phyloP scores from a whole-genome alignment of 2,888 invertebrate genomes.

The Stenurella melanura region DNA sequence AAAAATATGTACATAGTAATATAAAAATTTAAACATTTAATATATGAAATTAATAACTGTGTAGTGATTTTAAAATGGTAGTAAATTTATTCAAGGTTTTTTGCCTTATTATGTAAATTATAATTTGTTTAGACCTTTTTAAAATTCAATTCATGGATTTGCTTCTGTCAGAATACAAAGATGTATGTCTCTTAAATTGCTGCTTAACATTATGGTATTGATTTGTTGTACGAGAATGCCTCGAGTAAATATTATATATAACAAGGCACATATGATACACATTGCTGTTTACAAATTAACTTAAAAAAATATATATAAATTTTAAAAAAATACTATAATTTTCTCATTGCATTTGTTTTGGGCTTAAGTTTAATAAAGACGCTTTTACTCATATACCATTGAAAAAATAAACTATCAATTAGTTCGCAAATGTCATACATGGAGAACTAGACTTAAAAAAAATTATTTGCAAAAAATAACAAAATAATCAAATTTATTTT shows the following conservation, averaged over 20 bases:
- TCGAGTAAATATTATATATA: not conserved
- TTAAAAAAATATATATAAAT: not conserved
- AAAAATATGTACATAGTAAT: not conserved
- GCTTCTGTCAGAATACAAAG: conserved; percentile 20
- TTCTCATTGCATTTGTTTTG: not conserved
- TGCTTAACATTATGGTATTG: not conserved
- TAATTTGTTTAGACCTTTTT: conserved; percentile 22
- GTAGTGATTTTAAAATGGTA: conserved; percentile 9
- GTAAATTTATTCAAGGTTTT: conserved; percentile 17
- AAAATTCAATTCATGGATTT: conserved; percentile 21
- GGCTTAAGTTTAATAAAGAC: too few relatives aligned
- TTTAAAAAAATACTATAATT: not conserved
- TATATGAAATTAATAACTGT: conserved; percentile 10
- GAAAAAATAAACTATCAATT: too few relatives aligned
- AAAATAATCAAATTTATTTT: too few relatives aligned
- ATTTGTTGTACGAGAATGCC: not conserved
- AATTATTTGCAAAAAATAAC: too few relatives aligned
- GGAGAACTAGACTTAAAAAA: too few relatives aligned
- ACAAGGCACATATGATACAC: too few relatives aligned
- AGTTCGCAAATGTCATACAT: too few relatives aligned
- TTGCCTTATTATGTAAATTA: conserved; percentile 30
- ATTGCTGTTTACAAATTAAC: not conserved
- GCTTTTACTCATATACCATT: too few relatives aligned
- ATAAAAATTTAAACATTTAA: not conserved
- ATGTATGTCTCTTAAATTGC: not conserved